A percentile compares a stretch with the other conserved stretches of the same genome.
These are phyloP conservation scores for Ormia ochracea DNA, from an alignment of 2,888 invertebrate species.

Conservation along the genomic window DNA sequence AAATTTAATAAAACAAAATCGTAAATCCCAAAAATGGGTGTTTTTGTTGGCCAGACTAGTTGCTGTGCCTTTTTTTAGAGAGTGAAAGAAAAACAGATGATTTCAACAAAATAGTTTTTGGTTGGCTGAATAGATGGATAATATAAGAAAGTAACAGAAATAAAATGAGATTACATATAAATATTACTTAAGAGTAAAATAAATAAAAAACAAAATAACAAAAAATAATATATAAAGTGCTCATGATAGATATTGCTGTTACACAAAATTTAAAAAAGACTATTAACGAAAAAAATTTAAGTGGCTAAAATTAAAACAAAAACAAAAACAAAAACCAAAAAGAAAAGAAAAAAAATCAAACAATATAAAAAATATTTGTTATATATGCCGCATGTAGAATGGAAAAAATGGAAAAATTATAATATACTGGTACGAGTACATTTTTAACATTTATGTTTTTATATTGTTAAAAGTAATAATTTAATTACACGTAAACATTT, in stretches of 20 bases:
- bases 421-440: too few species aligned
- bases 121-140: constrained; percentile 36
- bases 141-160: constrained; percentile 21
- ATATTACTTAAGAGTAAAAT: constrained; percentile 51
- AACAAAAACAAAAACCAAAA: too few species aligned
- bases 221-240: not conserved
- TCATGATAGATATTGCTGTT: constrained; percentile 19
- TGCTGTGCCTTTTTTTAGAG: constrained; percentile 7
- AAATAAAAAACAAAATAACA: not conserved
- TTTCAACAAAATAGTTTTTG: constrained; percentile 34
- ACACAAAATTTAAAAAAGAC: constrained; percentile 26
- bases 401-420: too few species aligned
- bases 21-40: constrained; percentile 23
- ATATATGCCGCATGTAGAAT: too few species aligned
- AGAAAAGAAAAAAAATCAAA: too few species aligned
- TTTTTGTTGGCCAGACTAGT: not conserved
- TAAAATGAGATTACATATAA: constrained; percentile 39
- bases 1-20: constrained; percentile 33
- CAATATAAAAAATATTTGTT: too few species aligned
- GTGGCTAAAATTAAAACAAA: not conserved
- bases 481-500: too few species aligned
- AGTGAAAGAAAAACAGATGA: constrained; percentile 18
- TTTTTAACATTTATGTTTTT: too few species aligned
- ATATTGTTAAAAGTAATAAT: too few species aligned
- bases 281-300: constrained; percentile 4